A percentile compares a stretch with the other conserved stretches of the same genome.
Evolutionary conservation across 2,888 invertebrate species (phyloP).

Genomic region (Papilio demoleus): DNA sequence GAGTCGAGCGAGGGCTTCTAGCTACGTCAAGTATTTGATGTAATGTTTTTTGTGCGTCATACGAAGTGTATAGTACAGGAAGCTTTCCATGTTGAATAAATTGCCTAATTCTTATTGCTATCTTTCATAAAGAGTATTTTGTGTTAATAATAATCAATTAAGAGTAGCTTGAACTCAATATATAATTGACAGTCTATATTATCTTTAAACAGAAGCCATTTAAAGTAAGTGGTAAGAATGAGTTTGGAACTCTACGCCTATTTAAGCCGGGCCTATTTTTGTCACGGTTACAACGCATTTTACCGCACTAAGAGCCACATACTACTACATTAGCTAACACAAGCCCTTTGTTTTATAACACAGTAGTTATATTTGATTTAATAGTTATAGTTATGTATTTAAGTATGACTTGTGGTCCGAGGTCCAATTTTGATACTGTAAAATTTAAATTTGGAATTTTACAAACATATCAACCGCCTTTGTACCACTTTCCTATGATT

Average conservation of each 20-base stretch:
- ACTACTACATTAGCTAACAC: neutral
- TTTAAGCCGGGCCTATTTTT: neutral
- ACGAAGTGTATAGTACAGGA: slow-evolving; percentile 12
- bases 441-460: too few species aligned
- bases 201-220: neutral
- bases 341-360: slow-evolving; percentile 2
- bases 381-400: neutral
- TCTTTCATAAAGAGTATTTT: neutral
- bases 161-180: neutral
- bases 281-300: slow-evolving; percentile 9
- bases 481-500: neutral
- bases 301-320: too few species aligned
- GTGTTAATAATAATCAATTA: neutral
- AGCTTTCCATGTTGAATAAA: neutral
- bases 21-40: slow-evolving; percentile 48
- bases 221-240: neutral
- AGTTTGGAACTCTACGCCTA: slow-evolving; percentile 8
- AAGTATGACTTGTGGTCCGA: neutral
- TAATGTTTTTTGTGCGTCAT: slow-evolving; percentile 38
- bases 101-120: neutral
- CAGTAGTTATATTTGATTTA: slow-evolving; percentile 4
- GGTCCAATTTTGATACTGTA: too few species aligned
- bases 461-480: too few species aligned
- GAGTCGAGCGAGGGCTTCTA: slow-evolving; percentile 54
- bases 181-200: neutral